phyloP scores from a whole-genome alignment of 2,888 invertebrate species.

The Napeogenes sylphis region DNA sequence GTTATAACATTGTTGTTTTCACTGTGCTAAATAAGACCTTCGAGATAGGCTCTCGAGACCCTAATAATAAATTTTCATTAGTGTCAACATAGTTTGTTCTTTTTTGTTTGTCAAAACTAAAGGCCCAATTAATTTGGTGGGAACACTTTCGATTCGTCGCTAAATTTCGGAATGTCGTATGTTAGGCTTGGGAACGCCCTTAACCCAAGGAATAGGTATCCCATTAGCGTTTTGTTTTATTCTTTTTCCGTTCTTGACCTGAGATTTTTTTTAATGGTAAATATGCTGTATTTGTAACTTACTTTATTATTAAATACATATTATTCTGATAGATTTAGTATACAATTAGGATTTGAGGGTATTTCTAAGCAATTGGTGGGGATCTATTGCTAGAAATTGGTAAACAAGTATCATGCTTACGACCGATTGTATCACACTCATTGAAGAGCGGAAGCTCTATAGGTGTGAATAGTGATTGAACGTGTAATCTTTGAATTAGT shows the following conservation, averaged over 20 bases:
- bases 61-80: slow-evolving; percentile 49
- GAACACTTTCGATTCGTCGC: slow-evolving; percentile 54
- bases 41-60: slow-evolving; percentile 14
- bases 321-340: too few species aligned
- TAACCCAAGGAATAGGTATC: slow-evolving; percentile 20
- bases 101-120: slow-evolving; percentile 46
- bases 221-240: slow-evolving; percentile 16
- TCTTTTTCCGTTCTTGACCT: not conserved
- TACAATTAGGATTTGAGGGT: too few species aligned
- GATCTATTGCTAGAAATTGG: too few species aligned
- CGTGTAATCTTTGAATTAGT: too few species aligned
- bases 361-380: too few species aligned
- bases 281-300: too few species aligned
- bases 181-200: slow-evolving; percentile 37
- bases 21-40: slow-evolving; percentile 26
- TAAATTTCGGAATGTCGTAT: slow-evolving; percentile 41
- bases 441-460: too few species aligned
- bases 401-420: too few species aligned
- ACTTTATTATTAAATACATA: too few species aligned
- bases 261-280: not conserved
- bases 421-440: too few species aligned
- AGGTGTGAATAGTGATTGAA: too few species aligned
- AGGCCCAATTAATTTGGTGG: slow-evolving; percentile 49
- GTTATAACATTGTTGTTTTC: not conserved
- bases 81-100: slow-evolving; percentile 40